Conservation (phyloP, 2,888 invertebrate genomes). For the Hypomecis atomaria region DNA sequence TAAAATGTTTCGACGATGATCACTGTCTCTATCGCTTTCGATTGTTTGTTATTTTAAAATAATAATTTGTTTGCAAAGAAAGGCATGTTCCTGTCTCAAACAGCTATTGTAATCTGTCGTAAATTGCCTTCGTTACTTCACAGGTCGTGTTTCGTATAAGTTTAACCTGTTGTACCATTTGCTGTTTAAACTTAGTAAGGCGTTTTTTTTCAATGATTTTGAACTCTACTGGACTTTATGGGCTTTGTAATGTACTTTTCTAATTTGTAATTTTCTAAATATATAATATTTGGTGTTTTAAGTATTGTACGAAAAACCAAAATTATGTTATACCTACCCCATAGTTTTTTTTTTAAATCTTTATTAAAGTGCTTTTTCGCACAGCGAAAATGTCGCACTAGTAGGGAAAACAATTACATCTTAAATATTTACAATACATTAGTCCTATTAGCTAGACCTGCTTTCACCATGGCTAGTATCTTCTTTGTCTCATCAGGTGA, state of each 20-base stretch:
- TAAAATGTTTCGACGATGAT: neutral
- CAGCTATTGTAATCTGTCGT: neutral
- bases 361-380: neutral
- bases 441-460: no score
- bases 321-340: neutral
- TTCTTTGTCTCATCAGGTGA: no score
- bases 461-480: no score
- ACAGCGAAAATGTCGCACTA: no score
- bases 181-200: neutral
- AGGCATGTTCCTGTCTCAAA: neutral
- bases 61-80: neutral
- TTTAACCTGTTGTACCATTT: neutral
- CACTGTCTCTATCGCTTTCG: neutral
- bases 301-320: no score
- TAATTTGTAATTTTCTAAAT: no score
- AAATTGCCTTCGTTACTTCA: constrained; percentile 1
- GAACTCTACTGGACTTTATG: neutral
- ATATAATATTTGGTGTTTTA: no score
- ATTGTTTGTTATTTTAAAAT: neutral
- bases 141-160: neutral
- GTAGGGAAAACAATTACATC: no score
- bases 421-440: no score
- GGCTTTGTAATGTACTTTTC: neutral
- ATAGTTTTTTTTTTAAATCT: no score
- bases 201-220: neutral